phyloP scores from a whole-genome alignment of 2,888 invertebrate species.

The Eupithecia subfuscata region DNA sequence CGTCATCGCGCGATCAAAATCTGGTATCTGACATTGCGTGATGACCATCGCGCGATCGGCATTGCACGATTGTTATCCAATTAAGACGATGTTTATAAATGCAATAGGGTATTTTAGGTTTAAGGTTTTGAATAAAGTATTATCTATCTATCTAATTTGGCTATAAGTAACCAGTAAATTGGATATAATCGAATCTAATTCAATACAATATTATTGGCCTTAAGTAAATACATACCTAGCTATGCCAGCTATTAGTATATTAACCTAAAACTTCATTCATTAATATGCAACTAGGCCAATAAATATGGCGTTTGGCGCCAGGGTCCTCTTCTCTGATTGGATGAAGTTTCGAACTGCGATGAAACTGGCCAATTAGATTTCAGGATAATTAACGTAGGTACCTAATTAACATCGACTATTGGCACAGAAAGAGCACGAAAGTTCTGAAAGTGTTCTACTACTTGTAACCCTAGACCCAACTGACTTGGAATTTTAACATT shows the following conservation, averaged over 20 bases:
- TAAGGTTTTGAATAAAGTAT: no score
- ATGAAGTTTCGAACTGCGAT: conserved; percentile 3
- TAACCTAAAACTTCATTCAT: conserved; percentile 1
- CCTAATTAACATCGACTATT: conserved; percentile 1
- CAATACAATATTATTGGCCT: background rate
- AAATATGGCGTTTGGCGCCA: conserved; percentile 4
- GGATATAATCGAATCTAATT: no score
- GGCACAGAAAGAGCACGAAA: background rate
- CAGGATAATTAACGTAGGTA: background rate
- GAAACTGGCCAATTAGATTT: background rate
- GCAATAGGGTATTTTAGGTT: no score
- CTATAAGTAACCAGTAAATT: no score
- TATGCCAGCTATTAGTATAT: background rate
- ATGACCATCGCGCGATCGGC: no score
- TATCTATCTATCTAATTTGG: background rate
- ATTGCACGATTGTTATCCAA: no score
- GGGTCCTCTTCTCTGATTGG: conserved; percentile 7
- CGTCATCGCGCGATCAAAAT: no score
- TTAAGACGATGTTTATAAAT: no score
- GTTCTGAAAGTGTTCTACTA: background rate
- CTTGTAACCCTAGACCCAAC: background rate
- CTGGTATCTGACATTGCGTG: no score
- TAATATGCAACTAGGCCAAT: conserved; percentile 3
- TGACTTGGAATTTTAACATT: background rate
- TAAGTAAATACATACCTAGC: background rate